Conservation (phyloP, 2,888 invertebrate genomes). For the Epirrhoe tristata region DNA sequence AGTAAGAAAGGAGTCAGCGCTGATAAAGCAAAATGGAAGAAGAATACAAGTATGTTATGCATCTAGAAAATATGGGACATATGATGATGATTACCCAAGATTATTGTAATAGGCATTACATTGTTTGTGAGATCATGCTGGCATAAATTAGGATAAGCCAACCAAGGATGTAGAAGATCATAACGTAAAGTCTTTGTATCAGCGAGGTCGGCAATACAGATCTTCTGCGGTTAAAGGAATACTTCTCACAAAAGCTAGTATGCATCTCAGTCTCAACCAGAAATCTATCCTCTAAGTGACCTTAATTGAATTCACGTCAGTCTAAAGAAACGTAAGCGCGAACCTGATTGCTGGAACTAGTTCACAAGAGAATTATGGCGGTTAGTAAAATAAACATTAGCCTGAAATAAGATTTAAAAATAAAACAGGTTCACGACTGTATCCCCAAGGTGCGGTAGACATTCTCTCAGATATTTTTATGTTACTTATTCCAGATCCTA, state of each 20-base stretch:
- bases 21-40: too few relatives aligned
- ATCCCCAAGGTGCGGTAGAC: too few relatives aligned
- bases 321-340: slow-evolving; percentile 5
- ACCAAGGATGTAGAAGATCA: not conserved
- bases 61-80: too few relatives aligned
- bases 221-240: not conserved
- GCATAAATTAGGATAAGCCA: not conserved
- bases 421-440: too few relatives aligned
- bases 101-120: too few relatives aligned
- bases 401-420: too few relatives aligned
- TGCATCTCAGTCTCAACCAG: not conserved
- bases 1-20: too few relatives aligned
- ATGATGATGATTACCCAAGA: too few relatives aligned
- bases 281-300: not conserved
- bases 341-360: slow-evolving; percentile 5
- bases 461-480: too few relatives aligned
- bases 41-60: too few relatives aligned
- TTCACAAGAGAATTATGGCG: not conserved
- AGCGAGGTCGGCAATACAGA: not conserved
- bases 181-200: not conserved
- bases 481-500: too few relatives aligned
- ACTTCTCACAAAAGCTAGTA: not conserved
- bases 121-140: too few relatives aligned
- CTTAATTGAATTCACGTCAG: slow-evolving; percentile 11
- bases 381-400: not conserved